Conservation (phyloP, 2,113 vertebrate species). For the Athene cunicularia region DNA sequence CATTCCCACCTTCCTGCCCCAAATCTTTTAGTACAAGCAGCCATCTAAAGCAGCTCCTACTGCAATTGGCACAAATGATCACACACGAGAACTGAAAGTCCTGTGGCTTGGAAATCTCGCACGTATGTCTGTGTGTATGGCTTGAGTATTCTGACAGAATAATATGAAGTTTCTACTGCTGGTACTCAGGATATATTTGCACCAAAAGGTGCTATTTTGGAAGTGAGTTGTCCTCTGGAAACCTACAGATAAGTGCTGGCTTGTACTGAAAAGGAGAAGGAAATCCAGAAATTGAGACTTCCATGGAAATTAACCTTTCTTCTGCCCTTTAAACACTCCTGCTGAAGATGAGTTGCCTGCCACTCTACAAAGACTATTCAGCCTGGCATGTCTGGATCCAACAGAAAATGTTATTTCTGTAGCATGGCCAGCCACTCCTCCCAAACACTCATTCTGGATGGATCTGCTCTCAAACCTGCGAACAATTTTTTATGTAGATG, state of each 20-base stretch:
- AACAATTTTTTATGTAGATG: neutral
- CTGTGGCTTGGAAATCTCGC: neutral
- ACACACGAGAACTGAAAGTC: neutral
- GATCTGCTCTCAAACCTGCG: neutral
- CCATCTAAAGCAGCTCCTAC: neutral
- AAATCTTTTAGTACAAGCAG: neutral
- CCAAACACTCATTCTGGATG: neutral
- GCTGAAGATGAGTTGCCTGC: neutral
- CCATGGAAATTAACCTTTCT: neutral
- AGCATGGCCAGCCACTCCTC: neutral
- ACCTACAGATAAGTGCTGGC: neutral
- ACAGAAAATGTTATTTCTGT: neutral
- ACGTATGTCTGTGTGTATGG: neutral
- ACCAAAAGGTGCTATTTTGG: neutral
- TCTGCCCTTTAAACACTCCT: neutral
- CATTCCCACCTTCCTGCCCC: neutral
- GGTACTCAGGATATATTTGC: neutral
- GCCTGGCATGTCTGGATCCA: neutral
- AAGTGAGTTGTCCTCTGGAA: neutral
- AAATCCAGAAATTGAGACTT: neutral
- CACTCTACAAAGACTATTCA: neutral
- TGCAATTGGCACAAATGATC: neutral
- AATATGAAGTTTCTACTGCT: neutral
- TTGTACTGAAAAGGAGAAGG: neutral
- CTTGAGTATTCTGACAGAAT: neutral